Conservation (phyloP, 2,888 invertebrate genomes). For the Heliconius ismenius region DNA sequence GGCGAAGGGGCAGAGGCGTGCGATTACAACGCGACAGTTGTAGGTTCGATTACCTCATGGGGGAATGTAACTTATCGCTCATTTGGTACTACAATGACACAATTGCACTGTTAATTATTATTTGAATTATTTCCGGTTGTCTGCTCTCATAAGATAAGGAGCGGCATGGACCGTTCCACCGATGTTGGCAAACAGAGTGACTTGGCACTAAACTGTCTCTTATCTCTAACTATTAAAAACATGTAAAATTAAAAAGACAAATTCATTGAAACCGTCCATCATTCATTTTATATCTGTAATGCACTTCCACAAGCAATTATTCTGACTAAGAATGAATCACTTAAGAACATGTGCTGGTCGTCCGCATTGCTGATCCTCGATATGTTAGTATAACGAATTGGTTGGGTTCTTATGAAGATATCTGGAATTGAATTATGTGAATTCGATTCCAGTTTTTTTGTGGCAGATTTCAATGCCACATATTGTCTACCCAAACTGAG, state of each 20-base stretch:
- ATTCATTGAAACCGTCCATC: not conserved
- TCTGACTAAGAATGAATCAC: conserved; percentile 20
- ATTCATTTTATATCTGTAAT: conserved; percentile 21
- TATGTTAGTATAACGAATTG: not conserved
- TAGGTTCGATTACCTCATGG: too few relatives aligned
- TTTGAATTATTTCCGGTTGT: too few relatives aligned
- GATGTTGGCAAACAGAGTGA: not conserved
- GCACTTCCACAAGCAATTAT: conserved; percentile 26
- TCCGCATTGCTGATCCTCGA: not conserved
- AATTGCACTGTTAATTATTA: too few relatives aligned
- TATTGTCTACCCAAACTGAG: not conserved
- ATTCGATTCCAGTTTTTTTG: not conserved
- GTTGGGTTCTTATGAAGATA: not conserved
- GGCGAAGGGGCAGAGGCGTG: too few relatives aligned
- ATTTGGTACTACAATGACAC: too few relatives aligned
- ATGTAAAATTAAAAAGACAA: not conserved
- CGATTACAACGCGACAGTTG: too few relatives aligned
- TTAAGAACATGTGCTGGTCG: conserved; percentile 8
- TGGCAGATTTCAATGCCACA: too few relatives aligned
- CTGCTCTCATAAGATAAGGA: too few relatives aligned
- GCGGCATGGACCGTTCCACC: not conserved
- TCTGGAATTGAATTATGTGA: not conserved
- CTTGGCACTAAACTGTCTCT: not conserved
- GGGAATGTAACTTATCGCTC: too few relatives aligned
- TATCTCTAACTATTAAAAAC: not conserved